Conservation (phyloP, 2,113 vertebrate species). For the Clarias gariepinus region DNA sequence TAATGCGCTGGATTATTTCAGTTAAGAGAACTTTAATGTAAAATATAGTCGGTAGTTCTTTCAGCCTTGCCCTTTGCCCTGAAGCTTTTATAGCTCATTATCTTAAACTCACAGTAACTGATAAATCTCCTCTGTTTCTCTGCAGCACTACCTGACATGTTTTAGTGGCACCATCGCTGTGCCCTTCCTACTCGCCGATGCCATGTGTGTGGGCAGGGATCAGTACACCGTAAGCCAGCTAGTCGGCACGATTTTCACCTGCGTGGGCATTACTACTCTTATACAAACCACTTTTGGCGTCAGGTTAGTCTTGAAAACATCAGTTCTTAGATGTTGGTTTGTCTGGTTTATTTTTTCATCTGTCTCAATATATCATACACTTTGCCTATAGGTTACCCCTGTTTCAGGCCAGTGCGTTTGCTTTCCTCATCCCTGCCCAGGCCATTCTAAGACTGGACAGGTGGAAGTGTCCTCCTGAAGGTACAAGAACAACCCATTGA, state of each 20-base stretch:
- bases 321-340: not conserved
- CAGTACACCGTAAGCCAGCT: constrained; percentile 90
- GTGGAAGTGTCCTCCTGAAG: constrained; percentile 84
- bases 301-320: constrained; percentile 72
- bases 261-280: constrained; percentile 91
- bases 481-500: constrained; percentile 57
- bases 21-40: not conserved
- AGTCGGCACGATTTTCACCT: constrained; percentile 95
- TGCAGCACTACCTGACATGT: constrained; percentile 94
- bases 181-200: constrained; percentile 91
- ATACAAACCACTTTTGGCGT: constrained; percentile 93
- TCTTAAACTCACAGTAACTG: not conserved
- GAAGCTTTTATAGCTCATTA: not conserved
- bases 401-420: constrained; percentile 86
- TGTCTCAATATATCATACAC: not conserved
- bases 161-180: constrained; percentile 95
- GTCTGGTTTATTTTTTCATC: not conserved
- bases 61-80: not conserved
- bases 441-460: constrained; percentile 83
- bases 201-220: constrained; percentile 89
- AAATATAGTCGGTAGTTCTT: not conserved
- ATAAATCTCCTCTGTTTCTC: not conserved
- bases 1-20: not conserved
- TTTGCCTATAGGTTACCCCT: constrained; percentile 78
- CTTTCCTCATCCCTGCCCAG: constrained; percentile 84